These are phyloP conservation scores for Polia nebulosa DNA, from an alignment of 2,888 invertebrate species.

Conservation along the genomic window DNA sequence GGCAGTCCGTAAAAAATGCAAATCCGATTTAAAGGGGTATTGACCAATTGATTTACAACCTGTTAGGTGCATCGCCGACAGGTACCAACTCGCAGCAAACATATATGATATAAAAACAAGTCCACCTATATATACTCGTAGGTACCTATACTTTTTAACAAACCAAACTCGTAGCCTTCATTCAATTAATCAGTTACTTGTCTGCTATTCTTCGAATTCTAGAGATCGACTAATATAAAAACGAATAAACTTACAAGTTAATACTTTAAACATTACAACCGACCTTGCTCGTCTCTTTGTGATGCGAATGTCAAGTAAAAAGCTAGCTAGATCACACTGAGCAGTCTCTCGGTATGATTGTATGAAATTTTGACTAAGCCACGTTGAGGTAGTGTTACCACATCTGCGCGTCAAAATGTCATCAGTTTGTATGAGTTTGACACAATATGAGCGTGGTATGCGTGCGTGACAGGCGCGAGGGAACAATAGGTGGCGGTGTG, in stretches of 20 bases:
- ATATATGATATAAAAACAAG: conserved; percentile 24
- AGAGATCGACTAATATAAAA: conserved; percentile 26
- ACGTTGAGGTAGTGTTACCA: conserved; percentile 48
- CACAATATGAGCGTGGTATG: conserved; percentile 69
- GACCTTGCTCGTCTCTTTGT: conserved; percentile 52
- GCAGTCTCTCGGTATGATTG: conserved; percentile 11
- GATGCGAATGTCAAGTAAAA: conserved; percentile 31
- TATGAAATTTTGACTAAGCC: conserved; percentile 15
- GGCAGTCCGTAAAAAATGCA: conserved; percentile 55
- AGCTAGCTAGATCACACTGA: conserved; percentile 10
- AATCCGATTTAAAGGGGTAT: conserved; percentile 63
- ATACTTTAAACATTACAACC: conserved; percentile 32
- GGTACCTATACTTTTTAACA: conserved; percentile 14
- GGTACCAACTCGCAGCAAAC: conserved; percentile 2
- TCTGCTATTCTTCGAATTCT: conserved; percentile 39
- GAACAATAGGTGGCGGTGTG: conserved; percentile 76
- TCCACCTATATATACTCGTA: not conserved
- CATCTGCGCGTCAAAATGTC: conserved; percentile 57
- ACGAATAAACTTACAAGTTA: conserved; percentile 25
- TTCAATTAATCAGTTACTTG: conserved; percentile 29
- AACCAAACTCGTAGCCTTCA: conserved; percentile 17
- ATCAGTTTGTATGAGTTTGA: conserved; percentile 63
- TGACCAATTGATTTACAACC: conserved; percentile 67
- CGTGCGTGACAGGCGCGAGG: conserved; percentile 63
- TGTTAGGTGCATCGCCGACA: conserved; percentile 52